Percentiles rank a stretch among this genome's conserved stretches.
These are phyloP conservation scores for Ceratosolen fusciceps DNA, from an alignment of 1,140 invertebrate genomes.

Conservation along the genomic window DNA sequence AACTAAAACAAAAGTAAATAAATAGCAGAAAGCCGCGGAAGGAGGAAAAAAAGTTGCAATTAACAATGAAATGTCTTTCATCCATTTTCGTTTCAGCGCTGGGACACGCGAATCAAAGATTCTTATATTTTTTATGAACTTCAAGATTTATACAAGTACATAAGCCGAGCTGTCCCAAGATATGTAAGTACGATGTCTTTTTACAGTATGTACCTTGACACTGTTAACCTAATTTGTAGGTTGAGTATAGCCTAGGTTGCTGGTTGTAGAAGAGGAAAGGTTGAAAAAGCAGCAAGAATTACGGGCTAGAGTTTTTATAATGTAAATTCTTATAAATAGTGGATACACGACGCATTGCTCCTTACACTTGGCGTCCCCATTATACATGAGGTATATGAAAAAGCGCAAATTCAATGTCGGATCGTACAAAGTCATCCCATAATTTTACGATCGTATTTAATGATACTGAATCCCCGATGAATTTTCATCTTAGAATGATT, in stretches of 20 bases:
- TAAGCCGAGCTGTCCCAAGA: constrained; percentile 1
- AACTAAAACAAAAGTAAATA: no score
- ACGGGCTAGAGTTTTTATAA: not conserved
- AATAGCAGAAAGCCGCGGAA: no score
- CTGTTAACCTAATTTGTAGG: constrained; percentile 25
- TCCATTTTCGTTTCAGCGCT: not conserved
- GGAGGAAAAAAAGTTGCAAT: no score
- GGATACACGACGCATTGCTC: no score
- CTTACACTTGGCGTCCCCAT: no score
- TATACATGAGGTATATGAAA: no score
- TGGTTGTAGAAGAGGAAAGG: no score
- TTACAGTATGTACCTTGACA: constrained; percentile 14
- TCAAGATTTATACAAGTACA: not conserved
- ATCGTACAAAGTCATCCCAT: no score
- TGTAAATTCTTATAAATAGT: not conserved
- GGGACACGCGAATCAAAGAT: not conserved
- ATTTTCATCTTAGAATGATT: no score
- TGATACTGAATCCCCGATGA: no score
- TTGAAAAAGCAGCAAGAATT: not conserved
- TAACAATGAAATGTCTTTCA: not conserved
- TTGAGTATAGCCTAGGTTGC: constrained; percentile 12
- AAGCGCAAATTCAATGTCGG: no score
- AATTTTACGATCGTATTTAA: no score
- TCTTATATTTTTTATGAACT: not conserved
- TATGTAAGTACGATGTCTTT: constrained; percentile 6